phyloP scores from a whole-genome alignment of 2,113 vertebrate species.

The Pycnonotus jocosus region DNA sequence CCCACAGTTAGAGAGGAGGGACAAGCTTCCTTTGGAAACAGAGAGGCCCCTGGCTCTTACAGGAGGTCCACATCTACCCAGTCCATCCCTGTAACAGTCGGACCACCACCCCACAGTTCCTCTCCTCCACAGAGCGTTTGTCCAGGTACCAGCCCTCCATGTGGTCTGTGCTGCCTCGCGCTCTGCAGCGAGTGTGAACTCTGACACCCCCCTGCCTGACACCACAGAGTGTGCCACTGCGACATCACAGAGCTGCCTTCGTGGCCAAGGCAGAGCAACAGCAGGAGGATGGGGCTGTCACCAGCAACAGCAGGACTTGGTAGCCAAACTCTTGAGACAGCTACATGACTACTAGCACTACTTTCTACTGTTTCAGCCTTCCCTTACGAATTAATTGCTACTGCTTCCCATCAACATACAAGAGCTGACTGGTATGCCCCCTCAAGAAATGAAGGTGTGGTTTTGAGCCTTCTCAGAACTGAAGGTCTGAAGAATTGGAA shows the following conservation, averaged over 20 bases:
- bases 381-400: neutral
- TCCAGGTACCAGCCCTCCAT: neutral
- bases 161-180: neutral
- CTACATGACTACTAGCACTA: neutral
- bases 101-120: neutral
- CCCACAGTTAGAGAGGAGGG: neutral
- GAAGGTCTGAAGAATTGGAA: neutral
- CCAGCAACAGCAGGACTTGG: neutral
- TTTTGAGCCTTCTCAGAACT: neutral
- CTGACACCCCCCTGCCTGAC: neutral
- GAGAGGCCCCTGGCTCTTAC: neutral
- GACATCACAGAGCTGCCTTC: neutral
- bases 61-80: neutral
- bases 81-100: neutral
- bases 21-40: neutral
- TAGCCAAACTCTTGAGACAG: neutral
- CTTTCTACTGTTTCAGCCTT: neutral
- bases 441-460: neutral
- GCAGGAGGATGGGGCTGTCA: neutral
- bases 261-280: neutral
- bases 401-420: neutral
- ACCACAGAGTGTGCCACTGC: rapidly evolving
- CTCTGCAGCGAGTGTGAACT: rapidly evolving
- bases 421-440: neutral
- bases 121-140: neutral